These are phyloP conservation scores for Forficula auricularia DNA, from an alignment of 1,140 invertebrate genomes.

Conservation along the genomic window DNA sequence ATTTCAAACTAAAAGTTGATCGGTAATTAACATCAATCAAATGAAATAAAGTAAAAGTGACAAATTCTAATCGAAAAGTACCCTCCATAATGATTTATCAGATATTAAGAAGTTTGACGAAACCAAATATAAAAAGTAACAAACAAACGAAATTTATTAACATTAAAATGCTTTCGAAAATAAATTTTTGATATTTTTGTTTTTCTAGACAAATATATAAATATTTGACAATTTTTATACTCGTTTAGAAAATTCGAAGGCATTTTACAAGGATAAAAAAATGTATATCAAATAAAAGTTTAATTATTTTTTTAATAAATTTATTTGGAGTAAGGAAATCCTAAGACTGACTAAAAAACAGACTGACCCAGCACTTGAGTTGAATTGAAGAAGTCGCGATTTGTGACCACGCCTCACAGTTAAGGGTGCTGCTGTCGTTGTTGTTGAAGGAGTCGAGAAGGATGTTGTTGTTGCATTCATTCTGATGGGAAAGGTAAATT, in stretches of 20 bases:
- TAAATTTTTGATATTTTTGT: too few relatives aligned
- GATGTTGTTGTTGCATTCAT: too few relatives aligned
- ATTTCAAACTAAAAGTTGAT: too few relatives aligned
- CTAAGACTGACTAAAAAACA: neutral
- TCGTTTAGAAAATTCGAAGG: neutral
- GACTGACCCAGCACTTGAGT: constrained; percentile 68
- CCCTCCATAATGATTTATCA: constrained; percentile 1
- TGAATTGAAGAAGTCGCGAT: constrained; percentile 73
- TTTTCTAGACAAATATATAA: too few relatives aligned
- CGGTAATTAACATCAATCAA: constrained; percentile 19
- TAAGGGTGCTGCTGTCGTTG: constrained; percentile 5
- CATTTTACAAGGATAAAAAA: neutral
- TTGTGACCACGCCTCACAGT: constrained; percentile 54
- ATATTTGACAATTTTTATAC: neutral
- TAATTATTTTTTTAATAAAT: too few relatives aligned
- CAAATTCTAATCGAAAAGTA: too few relatives aligned
- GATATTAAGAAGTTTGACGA: neutral
- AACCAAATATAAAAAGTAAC: neutral
- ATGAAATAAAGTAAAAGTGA: constrained; percentile 15
- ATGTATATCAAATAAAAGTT: neutral
- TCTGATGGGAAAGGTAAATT: too few relatives aligned
- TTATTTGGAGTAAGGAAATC: neutral
- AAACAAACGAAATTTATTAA: neutral
- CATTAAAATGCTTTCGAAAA: neutral
- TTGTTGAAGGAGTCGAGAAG: too few relatives aligned